phyloP scores from a whole-genome alignment of 1,140 invertebrate genomes.

The Cherax quadricarinatus region DNA sequence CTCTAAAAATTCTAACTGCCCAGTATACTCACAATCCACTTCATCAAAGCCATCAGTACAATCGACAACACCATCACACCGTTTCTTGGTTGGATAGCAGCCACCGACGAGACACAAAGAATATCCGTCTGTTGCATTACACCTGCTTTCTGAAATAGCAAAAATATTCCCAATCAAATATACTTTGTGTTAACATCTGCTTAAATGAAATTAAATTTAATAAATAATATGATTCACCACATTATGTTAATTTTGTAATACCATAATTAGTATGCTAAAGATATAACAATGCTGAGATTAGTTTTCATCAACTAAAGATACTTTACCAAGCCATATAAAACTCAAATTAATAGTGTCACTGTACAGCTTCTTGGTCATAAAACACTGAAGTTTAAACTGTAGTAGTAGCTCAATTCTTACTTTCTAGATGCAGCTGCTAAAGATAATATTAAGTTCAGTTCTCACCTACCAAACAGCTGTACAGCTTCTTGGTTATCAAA shows the following conservation, averaged over 20 bases:
- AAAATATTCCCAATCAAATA: not conserved
- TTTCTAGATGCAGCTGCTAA: not conserved
- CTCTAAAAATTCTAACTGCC: not conserved
- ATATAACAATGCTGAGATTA: no score
- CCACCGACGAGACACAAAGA: conserved; percentile 75
- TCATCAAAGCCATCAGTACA: conserved; percentile 78
- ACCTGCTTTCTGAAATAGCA: conserved; percentile 72
- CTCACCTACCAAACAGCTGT: no score
- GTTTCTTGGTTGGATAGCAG: conserved; percentile 75
- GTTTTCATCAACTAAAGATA: no score
- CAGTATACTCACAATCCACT: conserved; percentile 76
- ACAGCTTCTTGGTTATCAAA: no score
- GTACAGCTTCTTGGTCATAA: no score
- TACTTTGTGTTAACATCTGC: not conserved
- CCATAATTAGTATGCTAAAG: no score
- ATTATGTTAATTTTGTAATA: no score
- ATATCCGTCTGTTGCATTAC: conserved; percentile 73
- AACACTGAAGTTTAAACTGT: no score
- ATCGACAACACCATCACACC: conserved; percentile 77
- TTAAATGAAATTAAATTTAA: not conserved
- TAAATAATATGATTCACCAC: not conserved
- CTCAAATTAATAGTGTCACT: no score
- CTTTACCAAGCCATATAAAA: no score
- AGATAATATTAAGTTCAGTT: not conserved
- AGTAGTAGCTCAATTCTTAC: no score